Conservation (phyloP, 2,888 invertebrate species). For the Pseudeuparius sepicola region DNA sequence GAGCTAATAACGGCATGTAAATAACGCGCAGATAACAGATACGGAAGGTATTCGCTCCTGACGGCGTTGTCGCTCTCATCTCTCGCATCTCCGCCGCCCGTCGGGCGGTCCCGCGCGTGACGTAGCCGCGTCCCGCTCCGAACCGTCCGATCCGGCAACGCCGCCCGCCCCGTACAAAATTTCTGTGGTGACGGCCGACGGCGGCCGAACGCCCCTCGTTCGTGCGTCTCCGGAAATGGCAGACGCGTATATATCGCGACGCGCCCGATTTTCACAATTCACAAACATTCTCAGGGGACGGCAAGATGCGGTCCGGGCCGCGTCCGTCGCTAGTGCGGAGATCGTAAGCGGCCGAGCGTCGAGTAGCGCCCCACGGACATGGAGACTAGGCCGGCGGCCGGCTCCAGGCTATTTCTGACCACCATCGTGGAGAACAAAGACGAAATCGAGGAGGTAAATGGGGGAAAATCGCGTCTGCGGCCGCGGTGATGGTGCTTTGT, state of each 20-base stretch:
- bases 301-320: constrained; percentile 55
- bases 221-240: constrained; percentile 20
- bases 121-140: no score
- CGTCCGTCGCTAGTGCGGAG: constrained; percentile 47
- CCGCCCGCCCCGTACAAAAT: no score
- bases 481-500: constrained; percentile 44
- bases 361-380: constrained; percentile 29
- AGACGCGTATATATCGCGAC: constrained; percentile 38
- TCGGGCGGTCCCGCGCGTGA: no score
- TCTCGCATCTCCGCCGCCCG: no score
- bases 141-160: no score
- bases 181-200: no score
- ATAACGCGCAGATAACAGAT: no score
- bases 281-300: constrained; percentile 41
- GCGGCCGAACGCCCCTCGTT: constrained; percentile 12
- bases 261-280: constrained; percentile 41
- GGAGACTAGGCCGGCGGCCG: constrained; percentile 35
- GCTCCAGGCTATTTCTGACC: constrained; percentile 71
- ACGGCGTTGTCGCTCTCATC: no score
- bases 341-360: constrained; percentile 44
- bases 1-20: no score
- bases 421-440: constrained; percentile 80
- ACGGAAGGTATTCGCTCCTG: no score
- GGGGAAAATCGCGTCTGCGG: constrained; percentile 39
- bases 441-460: constrained; percentile 80